phyloP scores from a whole-genome alignment of 1,140 invertebrate genomes.

The Drosophila orosa region DNA sequence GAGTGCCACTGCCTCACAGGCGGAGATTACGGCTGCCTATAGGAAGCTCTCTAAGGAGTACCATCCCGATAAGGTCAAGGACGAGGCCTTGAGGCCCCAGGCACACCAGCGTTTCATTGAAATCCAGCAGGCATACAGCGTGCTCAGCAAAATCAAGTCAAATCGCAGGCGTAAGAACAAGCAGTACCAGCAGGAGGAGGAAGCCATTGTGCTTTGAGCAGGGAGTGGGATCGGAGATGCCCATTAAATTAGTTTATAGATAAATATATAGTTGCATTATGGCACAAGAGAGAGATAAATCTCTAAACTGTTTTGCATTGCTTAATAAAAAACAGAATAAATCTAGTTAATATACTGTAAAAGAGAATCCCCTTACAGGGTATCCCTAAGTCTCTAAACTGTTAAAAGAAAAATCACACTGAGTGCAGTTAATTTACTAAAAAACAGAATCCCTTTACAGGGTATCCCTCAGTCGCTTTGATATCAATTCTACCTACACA shows the following conservation, averaged over 20 bases:
- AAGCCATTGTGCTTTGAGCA: slow-evolving; percentile 59
- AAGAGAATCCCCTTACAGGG: not conserved
- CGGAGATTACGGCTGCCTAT: slow-evolving; percentile 93
- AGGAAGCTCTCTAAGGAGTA: slow-evolving; percentile 92
- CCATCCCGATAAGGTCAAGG: slow-evolving; percentile 96
- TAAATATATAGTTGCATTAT: not conserved
- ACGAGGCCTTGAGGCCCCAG: slow-evolving; percentile 86
- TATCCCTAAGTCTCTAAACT: not conserved
- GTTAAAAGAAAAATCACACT: no score
- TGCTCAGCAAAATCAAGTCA: slow-evolving; percentile 92
- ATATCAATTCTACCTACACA: not conserved
- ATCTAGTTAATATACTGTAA: slow-evolving; percentile 1
- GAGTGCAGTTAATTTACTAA: no score
- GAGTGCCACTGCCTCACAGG: slow-evolving; percentile 90
- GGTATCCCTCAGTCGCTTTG: not conserved
- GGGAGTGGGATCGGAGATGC: not conserved
- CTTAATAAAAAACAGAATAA: not conserved
- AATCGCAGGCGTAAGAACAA: slow-evolving; percentile 90
- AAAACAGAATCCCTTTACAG: no score
- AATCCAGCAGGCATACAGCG: slow-evolving; percentile 96
- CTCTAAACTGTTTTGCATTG: not conserved
- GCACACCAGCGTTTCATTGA: slow-evolving; percentile 96
- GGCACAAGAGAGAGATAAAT: not conserved
- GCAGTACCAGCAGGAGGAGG: slow-evolving; percentile 84
- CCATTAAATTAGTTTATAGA: not conserved